Conservation (phyloP, 2,888 invertebrate species). For the Eristalis pertinax region DNA sequence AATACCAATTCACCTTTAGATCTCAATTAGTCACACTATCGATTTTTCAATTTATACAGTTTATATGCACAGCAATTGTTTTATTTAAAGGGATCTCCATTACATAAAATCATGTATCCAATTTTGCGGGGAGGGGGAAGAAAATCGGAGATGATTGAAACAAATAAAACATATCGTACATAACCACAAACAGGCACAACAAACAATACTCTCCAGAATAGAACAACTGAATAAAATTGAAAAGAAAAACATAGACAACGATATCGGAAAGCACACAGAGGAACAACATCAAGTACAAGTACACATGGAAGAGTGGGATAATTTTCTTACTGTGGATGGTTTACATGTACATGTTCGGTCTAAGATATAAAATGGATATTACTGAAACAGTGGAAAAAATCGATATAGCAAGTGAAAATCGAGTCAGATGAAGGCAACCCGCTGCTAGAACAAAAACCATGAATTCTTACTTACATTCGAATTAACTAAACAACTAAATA, state of each 20-base stretch:
- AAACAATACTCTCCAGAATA: slow-evolving; percentile 34
- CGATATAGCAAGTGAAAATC: slow-evolving; percentile 51
- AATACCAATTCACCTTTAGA: slow-evolving; percentile 1
- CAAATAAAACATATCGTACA: slow-evolving; percentile 1
- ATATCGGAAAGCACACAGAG: slow-evolving; percentile 37
- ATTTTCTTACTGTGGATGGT: slow-evolving; percentile 16
- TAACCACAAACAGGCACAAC: slow-evolving; percentile 16
- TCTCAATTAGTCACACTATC: slow-evolving; percentile 59
- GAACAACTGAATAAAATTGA: neutral
- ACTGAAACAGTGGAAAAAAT: slow-evolving; percentile 51
- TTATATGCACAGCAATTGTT: slow-evolving; percentile 38
- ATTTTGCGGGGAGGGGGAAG: slow-evolving; percentile 30
- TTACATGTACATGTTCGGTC: slow-evolving; percentile 46
- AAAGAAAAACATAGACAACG: slow-evolving; percentile 28
- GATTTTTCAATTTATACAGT: slow-evolving; percentile 52
- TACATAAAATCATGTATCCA: slow-evolving; percentile 26
- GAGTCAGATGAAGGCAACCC: neutral
- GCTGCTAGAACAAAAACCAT: slow-evolving; percentile 4
- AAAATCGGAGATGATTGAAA: slow-evolving; percentile 12
- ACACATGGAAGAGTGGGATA: slow-evolving; percentile 34
- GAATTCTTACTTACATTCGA: neutral
- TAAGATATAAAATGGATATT: slow-evolving; percentile 37
- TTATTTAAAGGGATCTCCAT: slow-evolving; percentile 35
- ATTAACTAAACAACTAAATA: slow-evolving; percentile 29
- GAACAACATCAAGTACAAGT: slow-evolving; percentile 41